A percentile compares a stretch with the other conserved stretches of the same genome.
Evolutionary conservation across 2,888 invertebrate genomes (phyloP).

Genomic region (Apamea epomidion): DNA sequence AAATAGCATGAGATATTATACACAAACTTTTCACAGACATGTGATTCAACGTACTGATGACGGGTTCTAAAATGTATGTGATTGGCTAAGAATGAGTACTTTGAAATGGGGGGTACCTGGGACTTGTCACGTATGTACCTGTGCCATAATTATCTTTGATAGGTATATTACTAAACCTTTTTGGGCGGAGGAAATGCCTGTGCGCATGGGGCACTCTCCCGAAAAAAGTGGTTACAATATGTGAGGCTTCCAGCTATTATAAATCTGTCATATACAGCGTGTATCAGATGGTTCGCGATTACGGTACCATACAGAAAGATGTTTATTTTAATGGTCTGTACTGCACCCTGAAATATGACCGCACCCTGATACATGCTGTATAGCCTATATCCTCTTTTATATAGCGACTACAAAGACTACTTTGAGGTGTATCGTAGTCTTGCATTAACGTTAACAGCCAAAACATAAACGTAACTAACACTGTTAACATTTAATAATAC

Average conservation of each 20-base stretch:
- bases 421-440: no score
- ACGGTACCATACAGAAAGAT: no score
- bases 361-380: no score
- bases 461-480: not conserved
- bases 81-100: slow-evolving; percentile 29
- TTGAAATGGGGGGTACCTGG: slow-evolving; percentile 13
- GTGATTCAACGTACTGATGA: slow-evolving; percentile 44
- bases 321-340: no score
- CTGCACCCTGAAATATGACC: no score
- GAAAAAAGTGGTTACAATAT: not conserved
- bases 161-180: not conserved
- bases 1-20: slow-evolving; percentile 43
- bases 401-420: no score
- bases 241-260: no score
- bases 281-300: no score
- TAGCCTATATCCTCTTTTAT: no score
- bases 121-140: slow-evolving; percentile 15
- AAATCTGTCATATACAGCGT: no score
- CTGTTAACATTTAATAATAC: not conserved
- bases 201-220: not conserved
- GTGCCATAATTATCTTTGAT: slow-evolving; percentile 2
- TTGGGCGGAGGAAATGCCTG: not conserved
- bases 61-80: slow-evolving; percentile 1
- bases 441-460: not conserved
- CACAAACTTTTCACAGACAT: slow-evolving; percentile 41